phyloP scores from a whole-genome alignment of 2,888 invertebrate genomes.

The Miltochrista miniata region DNA sequence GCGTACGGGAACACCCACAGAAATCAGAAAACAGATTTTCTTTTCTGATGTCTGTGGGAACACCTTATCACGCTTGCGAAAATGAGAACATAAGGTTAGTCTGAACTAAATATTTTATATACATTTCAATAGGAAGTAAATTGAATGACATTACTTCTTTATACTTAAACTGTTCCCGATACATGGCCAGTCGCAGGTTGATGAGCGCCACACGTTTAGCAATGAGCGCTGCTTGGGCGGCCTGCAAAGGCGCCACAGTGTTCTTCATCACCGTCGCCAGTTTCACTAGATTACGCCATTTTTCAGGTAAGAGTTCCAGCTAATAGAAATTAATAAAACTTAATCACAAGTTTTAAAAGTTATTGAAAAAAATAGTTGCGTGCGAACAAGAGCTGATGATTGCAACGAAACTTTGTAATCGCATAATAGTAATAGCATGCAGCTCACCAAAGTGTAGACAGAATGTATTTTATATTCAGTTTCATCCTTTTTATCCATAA shows the following conservation, averaged over 20 bases:
- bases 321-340: slow-evolving; percentile 24
- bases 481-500: slow-evolving; percentile 41
- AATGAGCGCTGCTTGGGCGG: slow-evolving; percentile 94
- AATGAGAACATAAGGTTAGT: no score
- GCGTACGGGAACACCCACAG: no score
- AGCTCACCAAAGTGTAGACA: slow-evolving; percentile 72
- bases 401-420: no score
- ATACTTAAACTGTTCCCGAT: slow-evolving; percentile 88
- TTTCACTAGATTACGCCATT: slow-evolving; percentile 94
- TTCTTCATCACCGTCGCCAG: slow-evolving; percentile 92
- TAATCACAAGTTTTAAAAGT: not conserved
- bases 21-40: no score
- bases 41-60: no score
- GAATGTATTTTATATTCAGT: slow-evolving; percentile 56
- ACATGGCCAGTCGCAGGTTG: slow-evolving; percentile 90
- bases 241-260: slow-evolving; percentile 93
- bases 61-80: no score
- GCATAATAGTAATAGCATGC: no score
- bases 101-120: no score
- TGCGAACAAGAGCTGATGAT: no score
- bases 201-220: slow-evolving; percentile 92
- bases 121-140: not conserved
- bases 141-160: slow-evolving; percentile 56
- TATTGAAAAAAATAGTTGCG: no score
- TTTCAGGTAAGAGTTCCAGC: slow-evolving; percentile 92